phyloP scores from a whole-genome alignment of 2,797 vertebrate species.

The Pangasius sanitwongsei region DNA sequence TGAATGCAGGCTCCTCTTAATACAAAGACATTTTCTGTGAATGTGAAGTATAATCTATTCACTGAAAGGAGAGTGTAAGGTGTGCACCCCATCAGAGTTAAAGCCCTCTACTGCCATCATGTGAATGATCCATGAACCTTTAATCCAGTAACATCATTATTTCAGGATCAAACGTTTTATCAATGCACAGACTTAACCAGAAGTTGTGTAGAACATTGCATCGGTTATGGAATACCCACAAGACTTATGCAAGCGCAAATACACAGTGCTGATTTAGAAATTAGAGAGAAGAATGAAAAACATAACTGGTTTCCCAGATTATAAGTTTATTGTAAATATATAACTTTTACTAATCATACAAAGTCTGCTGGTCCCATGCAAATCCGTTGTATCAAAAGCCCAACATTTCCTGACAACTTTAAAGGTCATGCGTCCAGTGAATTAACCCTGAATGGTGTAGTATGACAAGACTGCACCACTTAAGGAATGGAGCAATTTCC shows the following conservation, averaged over 20 bases:
- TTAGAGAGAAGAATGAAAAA: not conserved
- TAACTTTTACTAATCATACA: conserved; percentile 72
- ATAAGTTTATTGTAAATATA: conserved; percentile 82
- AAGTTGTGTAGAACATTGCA: not conserved
- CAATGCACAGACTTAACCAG: not conserved
- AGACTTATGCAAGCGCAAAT: not conserved
- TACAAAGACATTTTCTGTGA: not conserved
- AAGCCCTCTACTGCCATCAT: conserved; percentile 56
- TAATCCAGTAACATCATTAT: not conserved
- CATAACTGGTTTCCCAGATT: conserved; percentile 58
- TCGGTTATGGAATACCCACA: not conserved
- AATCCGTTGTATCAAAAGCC: conserved; percentile 74
- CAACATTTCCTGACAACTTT: conserved; percentile 62
- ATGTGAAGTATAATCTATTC: not conserved
- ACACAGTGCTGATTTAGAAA: conserved; percentile 23
- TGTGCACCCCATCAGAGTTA: not conserved
- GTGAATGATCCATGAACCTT: conserved; percentile 27
- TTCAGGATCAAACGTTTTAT: not conserved
- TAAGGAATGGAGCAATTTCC: conserved; percentile 53
- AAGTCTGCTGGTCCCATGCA: conserved; percentile 78
- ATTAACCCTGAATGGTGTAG: conserved; percentile 46
- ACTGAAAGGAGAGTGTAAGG: not conserved
- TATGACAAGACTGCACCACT: conserved; percentile 55
- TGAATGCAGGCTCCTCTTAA: not conserved
- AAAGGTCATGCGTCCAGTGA: conserved; percentile 67